phyloP scores from a whole-genome alignment of 2,888 invertebrate species.

The Oxytorus armatus region DNA sequence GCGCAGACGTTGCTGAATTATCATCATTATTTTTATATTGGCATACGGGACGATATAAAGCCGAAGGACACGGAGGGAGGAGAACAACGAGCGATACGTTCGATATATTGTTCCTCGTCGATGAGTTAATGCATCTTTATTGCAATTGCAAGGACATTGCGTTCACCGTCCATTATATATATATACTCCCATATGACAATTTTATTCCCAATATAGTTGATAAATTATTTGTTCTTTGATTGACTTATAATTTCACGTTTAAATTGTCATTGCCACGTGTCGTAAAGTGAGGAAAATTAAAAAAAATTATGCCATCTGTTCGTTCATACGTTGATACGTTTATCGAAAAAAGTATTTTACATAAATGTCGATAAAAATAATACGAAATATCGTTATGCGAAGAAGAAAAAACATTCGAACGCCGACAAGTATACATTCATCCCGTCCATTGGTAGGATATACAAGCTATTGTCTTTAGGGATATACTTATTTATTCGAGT shows the following conservation, averaged over 20 bases:
- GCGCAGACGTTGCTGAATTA: conserved; percentile 63
- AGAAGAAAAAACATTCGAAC: conserved; percentile 1
- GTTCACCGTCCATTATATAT: conserved; percentile 40
- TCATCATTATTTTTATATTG: conserved; percentile 68
- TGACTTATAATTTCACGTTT: conserved; percentile 2
- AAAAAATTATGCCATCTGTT: too few species aligned
- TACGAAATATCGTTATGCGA: neutral
- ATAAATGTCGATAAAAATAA: too few species aligned
- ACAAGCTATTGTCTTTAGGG: conserved; percentile 11
- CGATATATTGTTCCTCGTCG: conserved; percentile 65
- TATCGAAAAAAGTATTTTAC: too few species aligned
- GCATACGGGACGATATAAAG: conserved; percentile 52
- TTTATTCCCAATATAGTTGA: conserved; percentile 35
- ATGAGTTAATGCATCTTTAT: conserved; percentile 63
- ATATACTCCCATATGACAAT: conserved; percentile 9
- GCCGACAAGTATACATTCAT: neutral
- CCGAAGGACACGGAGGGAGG: conserved; percentile 54
- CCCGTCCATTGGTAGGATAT: neutral
- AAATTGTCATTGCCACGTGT: neutral
- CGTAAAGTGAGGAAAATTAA: neutral
- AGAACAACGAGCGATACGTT: conserved; percentile 26
- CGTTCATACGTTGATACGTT: too few species aligned
- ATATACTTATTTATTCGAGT: conserved; percentile 33
- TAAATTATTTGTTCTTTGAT: conserved; percentile 30
- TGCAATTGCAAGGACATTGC: conserved; percentile 58